A percentile compares a stretch with the other conserved stretches of the same genome.
Evolutionary conservation across 2,797 vertebrate genomes (phyloP).

Genomic region (Labroides dimidiatus): DNA sequence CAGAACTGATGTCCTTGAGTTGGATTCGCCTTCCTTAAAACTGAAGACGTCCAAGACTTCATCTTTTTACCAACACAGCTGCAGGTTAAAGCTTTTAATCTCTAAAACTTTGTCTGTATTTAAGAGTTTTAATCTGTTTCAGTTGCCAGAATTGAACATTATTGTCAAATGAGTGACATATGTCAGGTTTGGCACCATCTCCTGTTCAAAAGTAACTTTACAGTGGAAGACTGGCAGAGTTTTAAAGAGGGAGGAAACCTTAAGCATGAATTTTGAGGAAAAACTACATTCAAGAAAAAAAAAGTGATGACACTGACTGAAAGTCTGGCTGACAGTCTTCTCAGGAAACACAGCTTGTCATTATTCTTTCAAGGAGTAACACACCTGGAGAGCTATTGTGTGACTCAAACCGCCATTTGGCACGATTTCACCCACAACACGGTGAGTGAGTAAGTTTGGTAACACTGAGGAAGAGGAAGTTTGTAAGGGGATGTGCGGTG

Average conservation of each 20-base stretch:
- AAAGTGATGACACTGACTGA: background rate
- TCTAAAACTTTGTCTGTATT: background rate
- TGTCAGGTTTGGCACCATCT: conserved; percentile 80
- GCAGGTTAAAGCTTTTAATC: background rate
- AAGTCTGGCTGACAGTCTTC: background rate
- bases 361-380: conserved; percentile 31
- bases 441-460: background rate
- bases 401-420: conserved; percentile 37
- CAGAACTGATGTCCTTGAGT: background rate
- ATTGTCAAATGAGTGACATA: conserved; percentile 2
- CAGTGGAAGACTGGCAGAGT: conserved; percentile 31
- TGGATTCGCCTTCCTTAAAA: no score
- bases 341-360: conserved; percentile 19
- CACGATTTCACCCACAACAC: conserved; percentile 41
- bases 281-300: background rate
- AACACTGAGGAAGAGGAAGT: conserved; percentile 8
- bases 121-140: background rate
- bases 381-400: conserved; percentile 8
- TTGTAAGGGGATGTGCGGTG: conserved; percentile 5
- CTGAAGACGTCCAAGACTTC: background rate
- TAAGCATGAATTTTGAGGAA: background rate
- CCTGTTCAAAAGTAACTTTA: conserved; percentile 67
- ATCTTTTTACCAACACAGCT: background rate
- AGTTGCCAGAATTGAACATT: background rate
- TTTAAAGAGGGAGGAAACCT: conserved; percentile 15